These are phyloP conservation scores for Ypsolopha sequella DNA, from an alignment of 2,888 invertebrate genomes.

Conservation along the genomic window DNA sequence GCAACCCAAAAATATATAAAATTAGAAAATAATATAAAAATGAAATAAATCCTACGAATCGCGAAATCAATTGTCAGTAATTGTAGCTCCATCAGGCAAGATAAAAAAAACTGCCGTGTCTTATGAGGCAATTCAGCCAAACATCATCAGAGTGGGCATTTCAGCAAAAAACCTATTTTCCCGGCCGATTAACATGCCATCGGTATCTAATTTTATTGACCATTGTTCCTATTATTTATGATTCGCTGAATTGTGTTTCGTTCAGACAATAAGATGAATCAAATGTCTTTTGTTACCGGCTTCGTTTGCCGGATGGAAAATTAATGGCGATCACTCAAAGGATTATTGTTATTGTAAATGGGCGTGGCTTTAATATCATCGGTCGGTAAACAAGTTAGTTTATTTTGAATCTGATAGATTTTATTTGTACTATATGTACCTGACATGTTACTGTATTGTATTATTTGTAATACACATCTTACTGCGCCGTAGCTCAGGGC, in stretches of 20 bases:
- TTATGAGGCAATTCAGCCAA: neutral
- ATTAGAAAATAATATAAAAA: neutral
- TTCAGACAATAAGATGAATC: conserved; percentile 43
- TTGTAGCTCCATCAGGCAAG: neutral
- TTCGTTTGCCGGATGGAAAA: neutral
- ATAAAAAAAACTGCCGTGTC: neutral
- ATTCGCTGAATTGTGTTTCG: conserved; percentile 52
- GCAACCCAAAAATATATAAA: neutral
- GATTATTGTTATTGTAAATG: neutral
- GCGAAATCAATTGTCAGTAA: neutral
- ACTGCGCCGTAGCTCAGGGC: no score
- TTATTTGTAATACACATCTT: no score
- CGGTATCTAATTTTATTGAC: conserved; percentile 59
- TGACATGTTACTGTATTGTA: no score
- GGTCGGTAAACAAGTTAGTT: neutral
- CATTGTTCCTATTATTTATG: conserved; percentile 64
- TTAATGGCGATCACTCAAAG: neutral
- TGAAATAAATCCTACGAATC: no score
- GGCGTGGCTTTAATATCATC: neutral
- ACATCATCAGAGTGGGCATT: neutral
- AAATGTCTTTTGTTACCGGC: neutral
- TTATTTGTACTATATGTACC: no score
- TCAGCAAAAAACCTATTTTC: conserved; percentile 29
- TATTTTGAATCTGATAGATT: no score
- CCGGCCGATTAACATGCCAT: conserved; percentile 40